Base-by-base conservation (phyloP, 2,113 vertebrate species). In the Gymnogyps californianus region DNA sequence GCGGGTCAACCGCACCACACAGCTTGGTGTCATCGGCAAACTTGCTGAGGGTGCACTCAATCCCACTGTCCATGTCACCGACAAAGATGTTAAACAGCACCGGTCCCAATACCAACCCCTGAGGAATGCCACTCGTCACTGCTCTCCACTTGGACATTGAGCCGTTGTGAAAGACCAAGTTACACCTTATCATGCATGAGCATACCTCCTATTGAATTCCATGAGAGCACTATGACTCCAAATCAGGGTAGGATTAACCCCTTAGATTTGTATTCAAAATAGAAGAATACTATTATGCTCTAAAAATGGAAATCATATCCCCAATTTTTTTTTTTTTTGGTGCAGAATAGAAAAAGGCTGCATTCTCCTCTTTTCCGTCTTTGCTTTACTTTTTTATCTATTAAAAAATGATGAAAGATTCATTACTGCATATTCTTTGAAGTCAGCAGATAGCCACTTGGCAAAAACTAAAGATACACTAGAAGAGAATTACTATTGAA, bases 41-140 rank as follows among this genome's bases (percentile, higher is more conserved):
- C 31, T 6, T 87, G n/a, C 59, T 54, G 67, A 26, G n/a, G 29
- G 25, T 31, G 10, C 28, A n/a, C 40, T 67, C 32, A 10, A 3
- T 47, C 29, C 54, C 2, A 1, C 38, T 54, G 21, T 42, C 44
- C 24, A 1, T 13, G 19, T 38, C 6, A 9, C 83, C 13, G 34
- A 59, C 44, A 54, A 29, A 7, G 51, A 29, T 34, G 13, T 22
- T 11, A 11, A 65, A 32, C 0, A 0, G 8, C 0, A 0, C 24
- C 20, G 34, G 34, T 57, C 17, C 28, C 81, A 70, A 6, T 1
- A 47, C 22, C 19, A 46, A 49, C 28, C 32, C 40, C 59, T n/a
- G 32, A 44, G 58, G 46, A 62, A 3, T 2, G 10, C n/a, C 31
- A 11, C 47, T 44, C 1, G 1, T 29, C 66, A 49, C 49, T 31